phyloP scores from a whole-genome alignment of 2,113 vertebrate species.

The Apaloderma vittatum region DNA sequence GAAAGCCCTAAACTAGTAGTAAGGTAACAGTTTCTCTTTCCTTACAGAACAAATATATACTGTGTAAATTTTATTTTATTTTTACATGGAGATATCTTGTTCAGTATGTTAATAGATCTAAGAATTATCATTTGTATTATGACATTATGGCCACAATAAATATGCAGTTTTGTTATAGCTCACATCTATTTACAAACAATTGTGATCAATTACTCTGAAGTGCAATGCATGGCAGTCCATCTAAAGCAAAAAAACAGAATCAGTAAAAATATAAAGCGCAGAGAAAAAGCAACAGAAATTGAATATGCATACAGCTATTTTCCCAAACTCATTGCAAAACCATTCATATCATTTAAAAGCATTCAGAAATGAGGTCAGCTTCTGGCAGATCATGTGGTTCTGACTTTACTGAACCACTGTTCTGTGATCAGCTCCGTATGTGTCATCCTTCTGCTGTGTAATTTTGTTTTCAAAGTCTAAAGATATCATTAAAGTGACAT shows the following conservation, averaged over 20 bases:
- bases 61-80: not conserved
- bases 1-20: not conserved
- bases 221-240: not conserved
- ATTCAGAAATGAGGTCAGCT: slow-evolving; percentile 82
- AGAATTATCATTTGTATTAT: not conserved
- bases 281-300: not conserved
- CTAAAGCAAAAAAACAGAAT: not conserved
- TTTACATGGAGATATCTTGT: not conserved
- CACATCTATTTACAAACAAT: not conserved
- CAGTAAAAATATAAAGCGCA: not conserved
- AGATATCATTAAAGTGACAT: slow-evolving; percentile 66
- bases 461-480: slow-evolving; percentile 66
- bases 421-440: slow-evolving; percentile 80
- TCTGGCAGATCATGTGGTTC: slow-evolving; percentile 75
- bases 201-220: not conserved
- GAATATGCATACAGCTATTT: not conserved
- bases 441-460: slow-evolving; percentile 78
- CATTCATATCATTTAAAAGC: slow-evolving; percentile 50
- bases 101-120: not conserved
- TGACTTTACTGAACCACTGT: slow-evolving; percentile 75
- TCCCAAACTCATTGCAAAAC: slow-evolving; percentile 27
- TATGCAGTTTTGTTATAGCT: not conserved
- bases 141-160: not conserved
- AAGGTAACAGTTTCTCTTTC: not conserved
- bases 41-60: not conserved